Evolutionary conservation across 2,113 vertebrate genomes (phyloP).

Genomic region (Scomber japonicus): DNA sequence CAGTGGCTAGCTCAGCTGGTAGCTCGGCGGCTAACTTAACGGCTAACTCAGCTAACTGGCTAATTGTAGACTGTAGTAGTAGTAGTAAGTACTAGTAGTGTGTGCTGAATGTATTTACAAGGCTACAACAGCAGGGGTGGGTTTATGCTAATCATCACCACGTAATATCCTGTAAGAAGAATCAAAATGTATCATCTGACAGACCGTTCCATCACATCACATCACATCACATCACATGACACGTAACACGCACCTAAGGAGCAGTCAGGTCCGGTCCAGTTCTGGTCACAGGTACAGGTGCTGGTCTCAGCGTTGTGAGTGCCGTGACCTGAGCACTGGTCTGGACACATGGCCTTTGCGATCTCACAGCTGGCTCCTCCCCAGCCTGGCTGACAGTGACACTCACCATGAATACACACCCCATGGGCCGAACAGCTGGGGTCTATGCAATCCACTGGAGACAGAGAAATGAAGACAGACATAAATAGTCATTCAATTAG

Average conservation of each 20-base stretch:
- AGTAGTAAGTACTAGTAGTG: too few species aligned
- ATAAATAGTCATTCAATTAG: background rate
- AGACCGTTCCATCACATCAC: background rate
- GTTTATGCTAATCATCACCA: too few species aligned
- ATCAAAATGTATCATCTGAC: background rate
- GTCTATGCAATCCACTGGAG: constrained; percentile 95
- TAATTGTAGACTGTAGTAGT: too few species aligned
- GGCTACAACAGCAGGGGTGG: too few species aligned
- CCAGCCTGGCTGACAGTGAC: constrained; percentile 96
- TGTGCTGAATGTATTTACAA: too few species aligned
- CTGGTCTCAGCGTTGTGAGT: constrained; percentile 92
- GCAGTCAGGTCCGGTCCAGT: constrained; percentile 97
- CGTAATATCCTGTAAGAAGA: background rate
- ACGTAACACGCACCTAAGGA: constrained; percentile 87
- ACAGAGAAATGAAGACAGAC: constrained; percentile 7
- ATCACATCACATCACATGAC: background rate
- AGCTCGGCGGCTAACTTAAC: too few species aligned
- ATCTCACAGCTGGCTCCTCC: constrained; percentile 95
- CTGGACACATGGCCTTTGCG: constrained; percentile 95
- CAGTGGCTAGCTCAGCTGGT: too few species aligned
- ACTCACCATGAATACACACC: constrained; percentile 94
- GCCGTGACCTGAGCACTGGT: constrained; percentile 98
- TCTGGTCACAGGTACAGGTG: constrained; percentile 93
- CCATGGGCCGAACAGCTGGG: constrained; percentile 93
- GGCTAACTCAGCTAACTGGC: too few species aligned